Conservation (phyloP, 2,113 vertebrate genomes). For the Ovis canadensis region DNA sequence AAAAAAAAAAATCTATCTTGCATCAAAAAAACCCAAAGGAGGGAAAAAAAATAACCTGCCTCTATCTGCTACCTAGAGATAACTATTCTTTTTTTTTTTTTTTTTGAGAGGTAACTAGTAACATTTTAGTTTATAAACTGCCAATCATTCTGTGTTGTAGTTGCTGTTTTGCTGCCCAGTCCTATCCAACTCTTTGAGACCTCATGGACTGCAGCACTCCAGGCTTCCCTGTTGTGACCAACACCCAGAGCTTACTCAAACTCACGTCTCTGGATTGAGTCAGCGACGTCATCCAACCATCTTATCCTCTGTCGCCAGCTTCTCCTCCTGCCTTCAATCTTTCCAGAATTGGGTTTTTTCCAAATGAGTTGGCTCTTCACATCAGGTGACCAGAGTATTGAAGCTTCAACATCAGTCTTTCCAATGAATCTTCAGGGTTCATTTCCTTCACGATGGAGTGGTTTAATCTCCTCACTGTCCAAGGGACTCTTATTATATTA, state of each 20-base stretch:
- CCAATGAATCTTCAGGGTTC: not conserved
- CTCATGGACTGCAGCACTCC: not conserved
- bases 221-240: not conserved
- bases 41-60: not conserved
- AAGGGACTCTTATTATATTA: not conserved
- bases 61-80: not conserved
- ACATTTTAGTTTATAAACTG: not conserved
- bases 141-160: not conserved
- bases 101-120: not conserved
- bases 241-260: not conserved
- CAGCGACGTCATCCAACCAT: not conserved
- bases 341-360: not conserved
- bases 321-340: not conserved
- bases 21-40: not conserved
- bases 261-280: rapidly evolving
- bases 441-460: not conserved
- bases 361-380: not conserved
- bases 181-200: not conserved
- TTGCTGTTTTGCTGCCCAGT: not conserved
- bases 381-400: not conserved
- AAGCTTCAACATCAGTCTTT: not conserved
- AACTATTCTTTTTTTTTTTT: not conserved
- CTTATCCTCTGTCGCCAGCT: not conserved
- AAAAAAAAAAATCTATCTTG: not conserved
- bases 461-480: not conserved